Evolutionary conservation across 2,797 vertebrate genomes (phyloP).

Genomic region (Neostethus bicornis): DNA sequence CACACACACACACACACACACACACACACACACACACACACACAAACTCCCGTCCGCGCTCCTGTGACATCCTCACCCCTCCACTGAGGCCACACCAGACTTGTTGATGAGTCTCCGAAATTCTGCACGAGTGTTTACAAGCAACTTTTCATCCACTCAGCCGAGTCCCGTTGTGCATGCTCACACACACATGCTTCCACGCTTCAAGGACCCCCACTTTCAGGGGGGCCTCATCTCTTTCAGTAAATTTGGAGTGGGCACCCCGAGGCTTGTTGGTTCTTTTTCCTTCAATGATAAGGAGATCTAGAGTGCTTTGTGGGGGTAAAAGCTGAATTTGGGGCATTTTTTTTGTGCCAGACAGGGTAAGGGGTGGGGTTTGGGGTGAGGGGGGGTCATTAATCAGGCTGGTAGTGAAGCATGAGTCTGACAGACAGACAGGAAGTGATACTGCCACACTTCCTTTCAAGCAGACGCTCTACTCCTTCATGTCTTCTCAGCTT

Average conservation of each 20-base stretch:
- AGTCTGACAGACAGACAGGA: slow-evolving; percentile 75
- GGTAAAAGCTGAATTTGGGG: no score
- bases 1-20: no score
- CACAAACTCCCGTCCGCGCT: slow-evolving; percentile 30
- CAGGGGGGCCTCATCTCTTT: slow-evolving; percentile 57
- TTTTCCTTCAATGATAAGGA: slow-evolving; percentile 41
- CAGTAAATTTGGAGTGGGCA: slow-evolving; percentile 54
- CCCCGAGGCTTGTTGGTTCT: slow-evolving; percentile 49
- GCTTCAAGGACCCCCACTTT: slow-evolving; percentile 56
- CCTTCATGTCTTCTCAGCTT: slow-evolving; percentile 5
- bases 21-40: no score
- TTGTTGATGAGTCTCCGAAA: slow-evolving; percentile 50
- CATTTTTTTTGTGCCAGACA: no score
- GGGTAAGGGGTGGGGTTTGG: slow-evolving; percentile 53
- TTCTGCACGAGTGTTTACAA: slow-evolving; percentile 56
- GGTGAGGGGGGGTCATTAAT: slow-evolving; percentile 45
- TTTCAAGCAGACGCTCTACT: slow-evolving; percentile 57
- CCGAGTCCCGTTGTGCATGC: slow-evolving; percentile 60
- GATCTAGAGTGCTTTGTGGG: no score
- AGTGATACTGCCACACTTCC: slow-evolving; percentile 72
- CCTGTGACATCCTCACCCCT: slow-evolving; percentile 40
- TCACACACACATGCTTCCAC: slow-evolving; percentile 66
- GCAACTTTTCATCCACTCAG: slow-evolving; percentile 36
- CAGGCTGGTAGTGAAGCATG: slow-evolving; percentile 50
- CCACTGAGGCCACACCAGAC: slow-evolving; percentile 13